Base-by-base conservation (phyloP, 1,140 invertebrate species). In the Matsumurasca onukii region DNA sequence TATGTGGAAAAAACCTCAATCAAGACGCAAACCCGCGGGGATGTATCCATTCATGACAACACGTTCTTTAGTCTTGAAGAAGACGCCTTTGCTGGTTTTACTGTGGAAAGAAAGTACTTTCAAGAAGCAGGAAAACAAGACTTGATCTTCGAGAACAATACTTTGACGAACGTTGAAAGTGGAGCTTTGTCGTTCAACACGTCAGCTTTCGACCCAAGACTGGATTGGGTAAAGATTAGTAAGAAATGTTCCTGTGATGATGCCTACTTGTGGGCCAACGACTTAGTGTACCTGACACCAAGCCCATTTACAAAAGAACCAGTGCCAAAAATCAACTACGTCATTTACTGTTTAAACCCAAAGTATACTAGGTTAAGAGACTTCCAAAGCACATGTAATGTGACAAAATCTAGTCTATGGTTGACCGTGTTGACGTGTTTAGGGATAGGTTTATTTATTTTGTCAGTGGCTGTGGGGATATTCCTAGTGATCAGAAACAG, bases 11-110 rank as follows among this genome's bases (percentile, higher is more conserved):
- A 85, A 24, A 86, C 89, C 69, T 84, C 85, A 0, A 89, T 90
- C 73, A 82, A 85, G 70, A 80, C 90, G 20, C 80, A 75, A 3
- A 83, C 85, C 0, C 78, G 80, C n/a, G 88, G 88, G 0, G 80
- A 84, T 0, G 85, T 90, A 1, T 82, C 85, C 2, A 85, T 91
- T 59, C 83, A 84, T 69, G 86, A 89, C 75, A 91, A 91, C 76
- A 81, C 78, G 3, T 83, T 91, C 55, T 78, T 76, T 0, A 79
- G 78, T 13, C 68, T 89, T 0, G 79, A 81, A 17, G 77, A 82
- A 17, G 86, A 86, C 1, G 86, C 88, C 15, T 88, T 90, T 70
- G 74, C 82, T 0, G 85, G 84, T 0, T 84, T 91, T 9, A 80
- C 78, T 17, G 81, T 83, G 0, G 83, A 86, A 57, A 29, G 62